Base-by-base conservation (phyloP, 1,140 invertebrate genomes). In the Matsumurasca onukii region DNA sequence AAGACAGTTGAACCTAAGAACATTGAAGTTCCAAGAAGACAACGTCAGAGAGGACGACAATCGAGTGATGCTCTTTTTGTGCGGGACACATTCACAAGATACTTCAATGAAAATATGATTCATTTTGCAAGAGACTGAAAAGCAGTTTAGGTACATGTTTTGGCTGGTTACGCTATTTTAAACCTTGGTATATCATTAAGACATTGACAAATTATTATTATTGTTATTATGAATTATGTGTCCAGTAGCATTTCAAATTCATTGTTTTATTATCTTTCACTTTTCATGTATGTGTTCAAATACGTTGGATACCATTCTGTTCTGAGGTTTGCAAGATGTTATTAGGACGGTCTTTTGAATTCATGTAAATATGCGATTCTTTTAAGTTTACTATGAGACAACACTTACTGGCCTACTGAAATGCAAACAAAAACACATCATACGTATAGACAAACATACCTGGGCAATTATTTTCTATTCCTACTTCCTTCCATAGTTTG, bases 61-160 rank as follows among this genome's bases (percentile, higher is more conserved):
- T 52, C 49, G 20, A 52, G 49, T 52, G 49, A 52, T 52, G 49
- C 49, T 52, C 49, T 52, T 52, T 20, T 52, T 52, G 20, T 52
- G 49, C 49, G 49, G 49, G 49, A 52, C 49, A 52, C 49, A 52
- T 52, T 12, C 49, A 52, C 49, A 52, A 5, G 20, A 52, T 52
- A 52, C 22, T 52, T 39, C 17, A 39, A 39, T 17, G 34, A 39
- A 39, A 39, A 39, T 39, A 39, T 39, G 34, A 39, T 39, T 52
- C 49, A 52, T 24, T 52, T 52, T 52, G 9, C 49, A 20, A 52
- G 20, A 52, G 49, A 52, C 5, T 52, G 49, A 52, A 52, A 45
- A 45, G 39, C 39, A 45, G 39, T 45, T 45, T 45, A 45, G 39
- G 9, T 45, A 45, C 39, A 45, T 45, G 39, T 45, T 45, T 45